Conservation (phyloP, 2,113 vertebrate species). For the Petrocephalus zakoni region DNA sequence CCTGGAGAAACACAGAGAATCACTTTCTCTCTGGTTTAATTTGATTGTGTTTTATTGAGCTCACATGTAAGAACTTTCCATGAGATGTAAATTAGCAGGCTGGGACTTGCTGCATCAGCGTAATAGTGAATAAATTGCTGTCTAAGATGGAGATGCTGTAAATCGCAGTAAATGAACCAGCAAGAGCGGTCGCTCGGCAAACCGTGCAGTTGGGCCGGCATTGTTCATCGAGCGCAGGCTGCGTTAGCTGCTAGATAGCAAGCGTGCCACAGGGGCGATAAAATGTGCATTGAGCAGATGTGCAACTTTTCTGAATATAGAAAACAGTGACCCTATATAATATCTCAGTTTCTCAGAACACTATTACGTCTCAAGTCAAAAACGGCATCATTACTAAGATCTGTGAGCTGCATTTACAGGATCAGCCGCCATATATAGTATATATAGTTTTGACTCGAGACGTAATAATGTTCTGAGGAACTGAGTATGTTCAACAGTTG, state of each 20-base stretch:
- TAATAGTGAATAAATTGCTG: constrained; percentile 36
- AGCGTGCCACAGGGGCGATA: background rate
- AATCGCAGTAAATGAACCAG: constrained; percentile 34
- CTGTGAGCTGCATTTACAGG: too few relatives aligned
- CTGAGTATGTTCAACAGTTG: background rate
- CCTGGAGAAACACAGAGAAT: background rate
- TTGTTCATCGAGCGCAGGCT: background rate
- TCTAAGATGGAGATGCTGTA: constrained; percentile 22
- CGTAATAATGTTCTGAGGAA: background rate
- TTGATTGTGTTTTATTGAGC: constrained; percentile 6
- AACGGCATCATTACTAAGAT: background rate
- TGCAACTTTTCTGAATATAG: background rate
- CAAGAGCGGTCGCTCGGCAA: constrained; percentile 17
- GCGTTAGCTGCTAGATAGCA: background rate
- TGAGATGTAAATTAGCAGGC: constrained; percentile 29
- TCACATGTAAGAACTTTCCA: background rate
- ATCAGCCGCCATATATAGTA: background rate
- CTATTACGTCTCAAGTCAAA: background rate
- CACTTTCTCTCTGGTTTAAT: background rate
- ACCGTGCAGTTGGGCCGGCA: background rate
- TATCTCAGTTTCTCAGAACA: background rate
- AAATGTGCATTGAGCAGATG: background rate
- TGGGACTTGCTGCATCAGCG: constrained; percentile 33
- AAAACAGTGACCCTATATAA: background rate
- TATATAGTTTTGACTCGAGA: background rate